Percentiles rank a stretch among this genome's conserved stretches.
Conservation (phyloP, 2,113 vertebrate species). For the Cryptomyrus ogoouensis region DNA sequence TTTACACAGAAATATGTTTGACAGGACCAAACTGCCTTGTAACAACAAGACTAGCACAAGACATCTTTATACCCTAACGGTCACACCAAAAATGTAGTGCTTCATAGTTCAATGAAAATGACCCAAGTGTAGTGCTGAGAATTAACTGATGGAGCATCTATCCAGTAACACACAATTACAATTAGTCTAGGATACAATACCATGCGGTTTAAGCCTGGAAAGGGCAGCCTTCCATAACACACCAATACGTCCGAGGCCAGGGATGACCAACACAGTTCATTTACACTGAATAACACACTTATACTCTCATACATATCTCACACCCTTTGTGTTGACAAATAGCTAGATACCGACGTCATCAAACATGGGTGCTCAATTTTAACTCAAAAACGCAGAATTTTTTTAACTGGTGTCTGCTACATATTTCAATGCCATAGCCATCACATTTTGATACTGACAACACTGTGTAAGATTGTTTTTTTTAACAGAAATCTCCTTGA, state of each 20-base stretch:
- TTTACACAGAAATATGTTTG: background rate
- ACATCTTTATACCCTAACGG: background rate
- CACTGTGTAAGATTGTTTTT: background rate
- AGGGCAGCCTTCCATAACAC: background rate
- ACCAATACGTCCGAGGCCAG: background rate
- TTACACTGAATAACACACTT: background rate
- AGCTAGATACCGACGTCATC: background rate
- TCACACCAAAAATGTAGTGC: background rate
- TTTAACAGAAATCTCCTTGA: background rate
- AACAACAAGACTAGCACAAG: background rate
- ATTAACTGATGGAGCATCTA: background rate
- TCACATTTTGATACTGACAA: background rate
- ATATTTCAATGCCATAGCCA: background rate
- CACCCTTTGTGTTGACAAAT: background rate
- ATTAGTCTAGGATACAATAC: background rate
- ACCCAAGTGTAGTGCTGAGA: background rate
- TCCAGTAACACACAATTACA: background rate
- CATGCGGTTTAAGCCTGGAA: background rate
- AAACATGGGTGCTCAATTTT: background rate
- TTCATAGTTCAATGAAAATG: background rate
- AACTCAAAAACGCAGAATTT: background rate
- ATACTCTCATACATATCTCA: background rate
- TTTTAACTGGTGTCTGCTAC: background rate
- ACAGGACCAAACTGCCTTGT: background rate
- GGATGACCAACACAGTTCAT: background rate